Evolutionary conservation across 2,113 vertebrate genomes (phyloP).

Genomic region (Himantopus leucocephalus): DNA sequence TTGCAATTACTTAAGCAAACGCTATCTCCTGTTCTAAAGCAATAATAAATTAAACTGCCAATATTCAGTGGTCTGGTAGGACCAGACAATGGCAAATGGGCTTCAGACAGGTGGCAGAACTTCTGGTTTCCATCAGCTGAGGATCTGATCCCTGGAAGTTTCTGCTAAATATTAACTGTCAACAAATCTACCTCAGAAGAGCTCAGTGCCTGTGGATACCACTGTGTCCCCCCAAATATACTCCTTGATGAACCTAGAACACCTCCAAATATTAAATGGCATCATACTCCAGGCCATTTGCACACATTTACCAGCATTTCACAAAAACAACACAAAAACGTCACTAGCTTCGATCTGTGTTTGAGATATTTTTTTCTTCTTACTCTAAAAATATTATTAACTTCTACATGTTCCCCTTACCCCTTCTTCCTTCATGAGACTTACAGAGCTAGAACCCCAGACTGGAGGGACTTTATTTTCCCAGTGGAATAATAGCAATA

Average conservation of each 20-base stretch:
- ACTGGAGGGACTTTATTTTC: not conserved
- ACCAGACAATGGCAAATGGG: not conserved
- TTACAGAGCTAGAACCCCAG: not conserved
- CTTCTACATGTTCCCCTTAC: fast-evolving
- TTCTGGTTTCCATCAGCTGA: not conserved
- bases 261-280: not conserved
- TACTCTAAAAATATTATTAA: not conserved
- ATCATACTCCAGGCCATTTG: not conserved
- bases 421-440: not conserved
- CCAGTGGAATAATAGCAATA: not conserved
- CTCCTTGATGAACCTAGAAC: not conserved
- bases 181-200: not conserved
- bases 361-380: not conserved
- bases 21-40: not conserved
- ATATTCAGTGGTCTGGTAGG: not conserved
- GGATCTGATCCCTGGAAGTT: not conserved
- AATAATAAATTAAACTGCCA: not conserved
- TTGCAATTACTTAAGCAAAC: not conserved
- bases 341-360: not conserved
- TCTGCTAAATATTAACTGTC: not conserved
- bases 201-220: not conserved
- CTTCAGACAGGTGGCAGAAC: not conserved
- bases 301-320: not conserved
- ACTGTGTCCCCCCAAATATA: not conserved
- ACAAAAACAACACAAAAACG: not conserved